Base-by-base conservation (phyloP, 1,140 invertebrate species). In the Drosophila setifemur region DNA sequence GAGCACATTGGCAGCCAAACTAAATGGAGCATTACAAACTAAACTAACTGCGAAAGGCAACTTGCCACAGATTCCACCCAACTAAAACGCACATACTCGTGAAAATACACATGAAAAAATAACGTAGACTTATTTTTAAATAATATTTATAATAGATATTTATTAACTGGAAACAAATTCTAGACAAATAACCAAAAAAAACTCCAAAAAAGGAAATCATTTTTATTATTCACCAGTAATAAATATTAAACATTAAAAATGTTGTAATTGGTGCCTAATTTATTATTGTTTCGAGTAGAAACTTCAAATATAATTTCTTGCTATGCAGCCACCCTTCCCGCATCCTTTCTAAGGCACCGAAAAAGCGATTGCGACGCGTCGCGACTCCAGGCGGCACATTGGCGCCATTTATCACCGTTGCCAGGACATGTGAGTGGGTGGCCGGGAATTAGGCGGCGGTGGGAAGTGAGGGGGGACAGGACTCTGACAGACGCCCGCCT, bases 331-430 rank as follows among this genome's bases (percentile, higher is more conserved):
- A 35, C 29, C 25, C 28, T n/a, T n/a, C 43, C 47, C 44, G 19
- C 21, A 40, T 39, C 42, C 35, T 35, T 29, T 16, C 52, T 7
- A 29, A 39, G 25, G 4, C 42, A 63, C 25, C 61, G 28, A 73
- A 64, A 55, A 67, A 67, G 39, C 75, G 76, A 66, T 71, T 83
- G 71, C 68, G 81, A 68, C 63, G 74, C 85, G 85, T 70, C 83
- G 68, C 76, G 76, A 77, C 82, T 82, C 42, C 54, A 73, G 72
- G 76, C 87, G 88, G 73, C 88, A 85, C 73, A 82, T 81, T 89
- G 88, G 88, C 88, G 88, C 88, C 88, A 88, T 88, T 89, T 88
- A 89, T 89, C 83, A 88, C 88, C 88, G 88, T 82, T 88, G 60
- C 82, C 72, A 64, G 72, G 68, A 76, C 69, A 72, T 67, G 68